These are phyloP conservation scores for Cynopterus brachyotis DNA, from an alignment of 2,113 vertebrate species.

Conservation along the genomic window DNA sequence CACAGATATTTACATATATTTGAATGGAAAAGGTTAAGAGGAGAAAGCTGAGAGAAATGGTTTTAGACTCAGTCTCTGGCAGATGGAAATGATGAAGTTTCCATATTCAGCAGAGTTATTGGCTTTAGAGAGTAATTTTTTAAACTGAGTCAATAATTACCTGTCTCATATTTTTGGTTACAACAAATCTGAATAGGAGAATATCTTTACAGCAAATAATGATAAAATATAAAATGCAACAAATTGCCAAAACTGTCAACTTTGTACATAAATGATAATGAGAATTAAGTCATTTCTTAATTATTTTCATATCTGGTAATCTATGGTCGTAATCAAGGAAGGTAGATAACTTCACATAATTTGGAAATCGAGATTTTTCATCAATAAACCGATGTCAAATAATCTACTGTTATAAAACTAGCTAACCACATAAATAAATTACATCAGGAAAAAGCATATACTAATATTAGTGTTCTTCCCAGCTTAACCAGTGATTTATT, in stretches of 20 bases:
- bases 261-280: not conserved
- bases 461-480: not conserved
- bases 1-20: not conserved
- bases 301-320: not conserved
- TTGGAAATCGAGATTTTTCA: not conserved
- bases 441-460: not conserved
- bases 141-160: not conserved
- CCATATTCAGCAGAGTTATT: not conserved
- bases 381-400: not conserved
- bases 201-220: not conserved
- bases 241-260: not conserved
- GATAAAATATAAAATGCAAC: not conserved
- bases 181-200: not conserved
- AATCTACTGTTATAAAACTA: not conserved
- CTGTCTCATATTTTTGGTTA: not conserved
- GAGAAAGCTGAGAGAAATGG: not conserved
- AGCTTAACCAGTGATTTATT: not conserved
- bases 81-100: not conserved
- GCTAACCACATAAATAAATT: not conserved
- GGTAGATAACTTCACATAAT: not conserved
- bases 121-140: not conserved
- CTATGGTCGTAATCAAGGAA: not conserved
- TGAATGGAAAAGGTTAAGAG: not conserved
- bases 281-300: not conserved
- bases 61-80: not conserved